Evolutionary conservation across 2,888 invertebrate genomes (phyloP).

Genomic region (Cyclophora albipunctata): DNA sequence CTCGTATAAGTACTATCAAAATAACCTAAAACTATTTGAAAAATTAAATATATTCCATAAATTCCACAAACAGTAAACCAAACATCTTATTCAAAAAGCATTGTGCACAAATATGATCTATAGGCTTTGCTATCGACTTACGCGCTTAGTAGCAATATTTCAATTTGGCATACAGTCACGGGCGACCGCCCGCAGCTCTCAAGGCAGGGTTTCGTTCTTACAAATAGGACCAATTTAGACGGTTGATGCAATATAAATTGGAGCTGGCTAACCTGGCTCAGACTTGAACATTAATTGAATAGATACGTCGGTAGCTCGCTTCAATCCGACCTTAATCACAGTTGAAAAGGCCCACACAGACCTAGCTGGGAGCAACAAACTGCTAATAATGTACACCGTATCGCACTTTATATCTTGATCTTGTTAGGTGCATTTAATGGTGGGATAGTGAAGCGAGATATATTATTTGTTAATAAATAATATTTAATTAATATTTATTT

Average conservation of each 20-base stretch:
- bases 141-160: slow-evolving; percentile 37
- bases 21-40: no score
- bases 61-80: no score
- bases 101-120: no score
- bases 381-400: slow-evolving; percentile 56
- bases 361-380: slow-evolving; percentile 43
- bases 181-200: slow-evolving; percentile 25
- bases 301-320: slow-evolving; percentile 64
- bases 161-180: slow-evolving; percentile 41
- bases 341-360: slow-evolving; percentile 62
- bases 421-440: slow-evolving; percentile 27
- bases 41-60: no score
- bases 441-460: neutral
- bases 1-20: no score
- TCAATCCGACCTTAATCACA: slow-evolving; percentile 68
- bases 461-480: no score
- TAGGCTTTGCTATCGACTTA: neutral
- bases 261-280: slow-evolving; percentile 46
- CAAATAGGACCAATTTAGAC: slow-evolving; percentile 59
- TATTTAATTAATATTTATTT: neutral
- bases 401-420: slow-evolving; percentile 54
- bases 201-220: slow-evolving; percentile 34
- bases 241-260: slow-evolving; percentile 59
- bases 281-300: slow-evolving; percentile 68
- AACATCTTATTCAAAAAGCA: no score